These are phyloP conservation scores for Australoheros scitulus DNA, from an alignment of 2,113 vertebrate genomes.

Conservation along the genomic window DNA sequence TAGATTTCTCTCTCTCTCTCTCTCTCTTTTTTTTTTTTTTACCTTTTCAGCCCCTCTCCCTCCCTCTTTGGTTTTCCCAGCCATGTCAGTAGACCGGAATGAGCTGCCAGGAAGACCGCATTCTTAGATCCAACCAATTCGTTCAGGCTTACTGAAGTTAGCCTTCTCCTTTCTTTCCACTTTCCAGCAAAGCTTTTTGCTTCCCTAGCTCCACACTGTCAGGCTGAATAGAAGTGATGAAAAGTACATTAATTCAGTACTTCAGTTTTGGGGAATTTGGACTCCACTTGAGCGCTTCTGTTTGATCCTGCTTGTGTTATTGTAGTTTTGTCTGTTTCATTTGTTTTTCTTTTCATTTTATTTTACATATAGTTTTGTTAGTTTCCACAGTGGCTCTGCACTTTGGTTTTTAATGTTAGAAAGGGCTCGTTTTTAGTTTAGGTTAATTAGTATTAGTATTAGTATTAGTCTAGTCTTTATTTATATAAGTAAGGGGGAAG, in stretches of 20 bases:
- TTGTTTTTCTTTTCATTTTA: neutral
- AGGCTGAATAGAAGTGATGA: neutral
- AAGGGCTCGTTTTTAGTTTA: neutral
- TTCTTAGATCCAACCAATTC: slow-evolving; percentile 61
- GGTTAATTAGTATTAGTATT: neutral
- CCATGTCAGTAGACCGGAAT: slow-evolving; percentile 55
- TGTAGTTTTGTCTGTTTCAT: neutral
- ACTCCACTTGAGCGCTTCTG: neutral
- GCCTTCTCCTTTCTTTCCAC: slow-evolving; percentile 11
- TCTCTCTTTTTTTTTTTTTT: neutral
- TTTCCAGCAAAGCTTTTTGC: neutral
- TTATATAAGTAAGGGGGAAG: neutral
- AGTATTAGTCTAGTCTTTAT: neutral
- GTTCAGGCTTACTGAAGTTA: slow-evolving; percentile 57
- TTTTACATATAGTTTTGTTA: neutral
- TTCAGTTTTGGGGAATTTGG: neutral
- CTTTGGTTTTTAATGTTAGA: neutral
- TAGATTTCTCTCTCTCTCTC: neutral
- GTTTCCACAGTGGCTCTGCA: neutral
- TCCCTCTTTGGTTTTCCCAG: slow-evolving; percentile 19
- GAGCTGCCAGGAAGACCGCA: slow-evolving; percentile 57
- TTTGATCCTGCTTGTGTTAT: neutral
- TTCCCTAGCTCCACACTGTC: neutral
- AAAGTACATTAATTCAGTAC: neutral
- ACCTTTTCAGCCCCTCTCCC: neutral